phyloP scores from a whole-genome alignment of 2,888 invertebrate genomes.

The Polylopha cassiicola region DNA sequence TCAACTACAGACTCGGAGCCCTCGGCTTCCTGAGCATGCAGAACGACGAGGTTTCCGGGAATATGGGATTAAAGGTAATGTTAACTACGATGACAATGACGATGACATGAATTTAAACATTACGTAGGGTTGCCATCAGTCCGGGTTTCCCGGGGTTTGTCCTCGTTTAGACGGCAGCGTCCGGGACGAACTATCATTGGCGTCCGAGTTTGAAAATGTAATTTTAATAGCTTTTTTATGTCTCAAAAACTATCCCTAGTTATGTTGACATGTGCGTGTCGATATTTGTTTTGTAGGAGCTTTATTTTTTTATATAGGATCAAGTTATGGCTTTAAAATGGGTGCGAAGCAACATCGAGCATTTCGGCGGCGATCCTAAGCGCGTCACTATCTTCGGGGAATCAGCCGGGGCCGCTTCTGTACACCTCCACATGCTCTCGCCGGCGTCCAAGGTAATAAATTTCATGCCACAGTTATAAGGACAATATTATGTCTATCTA shows the following conservation, averaged over 20 bases:
- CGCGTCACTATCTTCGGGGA: conserved; percentile 79
- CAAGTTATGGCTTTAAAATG: conserved; percentile 79
- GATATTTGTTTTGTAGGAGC: not conserved
- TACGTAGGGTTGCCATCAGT: too few relatives aligned
- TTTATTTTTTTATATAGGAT: conserved; percentile 51
- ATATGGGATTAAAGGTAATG: conserved; percentile 79
- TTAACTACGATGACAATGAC: conserved; percentile 11
- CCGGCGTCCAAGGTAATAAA: conserved; percentile 68
- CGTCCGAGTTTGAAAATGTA: too few relatives aligned
- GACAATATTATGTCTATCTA: too few relatives aligned
- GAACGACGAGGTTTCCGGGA: conserved; percentile 79
- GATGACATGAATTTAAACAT: too few relatives aligned
- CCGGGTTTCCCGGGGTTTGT: too few relatives aligned
- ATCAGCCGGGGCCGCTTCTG: conserved; percentile 79
- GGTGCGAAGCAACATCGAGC: conserved; percentile 78
- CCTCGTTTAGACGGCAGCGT: too few relatives aligned
- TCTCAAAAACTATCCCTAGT: too few relatives aligned
- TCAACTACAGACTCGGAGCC: conserved; percentile 80
- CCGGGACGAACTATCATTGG: too few relatives aligned
- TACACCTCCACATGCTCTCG: conserved; percentile 77
- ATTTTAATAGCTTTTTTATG: too few relatives aligned
- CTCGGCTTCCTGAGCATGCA: conserved; percentile 80
- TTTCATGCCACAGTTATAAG: too few relatives aligned
- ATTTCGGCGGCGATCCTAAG: conserved; percentile 77
- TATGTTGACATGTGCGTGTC: too few relatives aligned